Conservation (phyloP, 2,113 vertebrate species). For the Megaptera novaeangliae region DNA sequence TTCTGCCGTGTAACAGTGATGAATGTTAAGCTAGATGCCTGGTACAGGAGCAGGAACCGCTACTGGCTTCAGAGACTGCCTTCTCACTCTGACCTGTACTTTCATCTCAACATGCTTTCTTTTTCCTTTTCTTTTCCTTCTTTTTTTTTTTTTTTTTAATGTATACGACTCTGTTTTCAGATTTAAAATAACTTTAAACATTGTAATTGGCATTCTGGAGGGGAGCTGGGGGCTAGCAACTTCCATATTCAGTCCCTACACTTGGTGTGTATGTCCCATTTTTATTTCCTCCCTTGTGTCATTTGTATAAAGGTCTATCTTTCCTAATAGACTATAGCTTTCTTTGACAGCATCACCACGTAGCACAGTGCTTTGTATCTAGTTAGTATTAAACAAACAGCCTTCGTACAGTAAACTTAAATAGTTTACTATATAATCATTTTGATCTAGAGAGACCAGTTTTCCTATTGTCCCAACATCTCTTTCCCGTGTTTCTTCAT, state of each 20-base stretch:
- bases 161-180: not conserved
- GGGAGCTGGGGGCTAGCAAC: too few species aligned
- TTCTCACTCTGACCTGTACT: not conserved
- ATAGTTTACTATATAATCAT: not conserved
- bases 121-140: too few species aligned
- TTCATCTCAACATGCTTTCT: not conserved
- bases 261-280: too few species aligned
- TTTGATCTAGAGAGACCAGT: not conserved
- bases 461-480: not conserved
- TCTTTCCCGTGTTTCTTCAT: not conserved
- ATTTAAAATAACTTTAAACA: not conserved
- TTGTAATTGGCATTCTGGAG: not conserved
- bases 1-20: accelerated
- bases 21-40: not conserved
- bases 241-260: too few species aligned
- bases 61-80: not conserved
- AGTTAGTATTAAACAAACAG: not conserved
- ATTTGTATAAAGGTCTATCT: not conserved
- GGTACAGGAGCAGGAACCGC: accelerated
- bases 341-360: not conserved
- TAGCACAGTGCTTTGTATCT: not conserved
- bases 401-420: not conserved
- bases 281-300: not conserved
- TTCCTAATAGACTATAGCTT: not conserved
- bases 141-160: not conserved